Evolutionary conservation across 2,888 invertebrate species (phyloP), one percentile per base, ranked within the genome.

Genomic region (Vesta saturnalis): DNA sequence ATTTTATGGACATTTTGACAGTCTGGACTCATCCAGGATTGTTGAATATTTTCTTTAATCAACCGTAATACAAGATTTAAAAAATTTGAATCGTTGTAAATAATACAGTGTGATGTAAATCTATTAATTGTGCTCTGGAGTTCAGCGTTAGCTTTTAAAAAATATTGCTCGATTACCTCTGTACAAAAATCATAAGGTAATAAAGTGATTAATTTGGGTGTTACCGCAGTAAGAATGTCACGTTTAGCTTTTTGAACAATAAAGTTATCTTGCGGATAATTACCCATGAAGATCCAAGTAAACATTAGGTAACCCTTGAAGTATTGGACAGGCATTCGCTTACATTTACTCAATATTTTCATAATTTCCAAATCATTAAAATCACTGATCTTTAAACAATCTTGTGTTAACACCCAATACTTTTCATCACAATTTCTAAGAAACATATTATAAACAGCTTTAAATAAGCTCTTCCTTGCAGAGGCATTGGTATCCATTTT

Each of bases 381-480:
- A 18, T 69, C 62, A 0, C 59, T 58, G 8, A 43, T 16, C 0
- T 22, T 56, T 16, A 69, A 23, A 49, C 49, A 66, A 16, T 18
- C 1, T 15, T 60, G 54, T 8, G 66, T 22, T 19, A 70, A 43
- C 10, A 66, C 59, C 65, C 65, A 70, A 15, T 56, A 23, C 3
- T 56, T 23, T 3, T 59, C 55, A 16, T 62, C 47, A 18, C 58
- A 65, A 43, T 66, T 70, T 49, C 30, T 54, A 4, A 43, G 14
- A 43, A 70, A 70, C 14, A 58, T 54, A 14, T 63, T 63, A 21
- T 63, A 70, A 8, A 35, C 19, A 4, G 43, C 35, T 19, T 63
- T 59, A 19, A 70, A 66, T 12, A 66, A 22, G 56, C 54, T 47
- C 19, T 62, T 66, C n/a, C 59, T 60, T 12, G 66, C 23, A 0